phyloP scores from a whole-genome alignment of 2,113 vertebrate genomes.

The Alouatta palliata region DNA sequence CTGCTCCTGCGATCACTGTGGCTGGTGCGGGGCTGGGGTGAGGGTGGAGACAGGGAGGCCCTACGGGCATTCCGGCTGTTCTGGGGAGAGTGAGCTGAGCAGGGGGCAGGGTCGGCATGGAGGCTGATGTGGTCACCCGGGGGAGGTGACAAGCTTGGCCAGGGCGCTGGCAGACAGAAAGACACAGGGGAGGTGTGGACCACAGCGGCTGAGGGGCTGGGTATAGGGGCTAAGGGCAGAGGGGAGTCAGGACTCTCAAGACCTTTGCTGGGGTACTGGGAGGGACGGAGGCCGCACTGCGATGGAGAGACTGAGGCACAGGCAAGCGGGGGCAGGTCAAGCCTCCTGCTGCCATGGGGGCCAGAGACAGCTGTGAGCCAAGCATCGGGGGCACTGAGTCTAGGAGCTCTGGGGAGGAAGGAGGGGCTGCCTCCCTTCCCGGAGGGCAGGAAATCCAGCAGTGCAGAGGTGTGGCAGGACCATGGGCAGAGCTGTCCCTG shows the following conservation, averaged over 20 bases:
- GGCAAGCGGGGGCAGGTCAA: not conserved
- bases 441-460: not conserved
- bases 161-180: not conserved
- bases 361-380: not conserved
- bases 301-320: not conserved
- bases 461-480: not conserved
- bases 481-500: not conserved
- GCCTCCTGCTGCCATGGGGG: rapidly evolving
- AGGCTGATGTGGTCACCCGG: not conserved
- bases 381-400: not conserved
- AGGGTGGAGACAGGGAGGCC: not conserved
- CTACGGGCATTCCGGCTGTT: not conserved
- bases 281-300: rapidly evolving
- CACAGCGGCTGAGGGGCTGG: not conserved
- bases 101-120: not conserved
- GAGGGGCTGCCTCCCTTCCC: no score
- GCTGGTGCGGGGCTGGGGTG: not conserved
- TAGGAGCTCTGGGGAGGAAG: not conserved
- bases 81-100: no score
- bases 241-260: not conserved
- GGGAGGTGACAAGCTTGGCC: not conserved
- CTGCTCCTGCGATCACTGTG: not conserved
- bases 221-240: no score
- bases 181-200: not conserved
- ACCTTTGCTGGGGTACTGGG: not conserved